A percentile compares a stretch with the other conserved stretches of the same genome.
Conservation (phyloP, 2,113 vertebrate genomes). For the Cyprichromis sp. region DNA sequence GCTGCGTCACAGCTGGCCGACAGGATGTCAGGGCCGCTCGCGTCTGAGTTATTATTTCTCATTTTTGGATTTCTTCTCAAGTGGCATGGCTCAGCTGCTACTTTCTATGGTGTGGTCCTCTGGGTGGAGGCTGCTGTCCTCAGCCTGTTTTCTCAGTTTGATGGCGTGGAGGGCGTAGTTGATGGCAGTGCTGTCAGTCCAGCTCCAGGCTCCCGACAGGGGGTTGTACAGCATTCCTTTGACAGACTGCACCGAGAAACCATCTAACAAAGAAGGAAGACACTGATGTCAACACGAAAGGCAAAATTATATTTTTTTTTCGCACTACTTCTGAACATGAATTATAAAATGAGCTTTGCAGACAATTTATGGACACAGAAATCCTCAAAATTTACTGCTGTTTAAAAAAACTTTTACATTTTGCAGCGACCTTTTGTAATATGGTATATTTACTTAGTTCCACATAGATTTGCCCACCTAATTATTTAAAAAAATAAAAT, state of each 20-base stretch:
- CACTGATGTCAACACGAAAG: neutral
- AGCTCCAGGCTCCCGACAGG: conserved; percentile 79
- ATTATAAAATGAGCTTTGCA: neutral
- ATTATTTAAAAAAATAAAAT: neutral
- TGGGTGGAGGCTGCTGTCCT: neutral
- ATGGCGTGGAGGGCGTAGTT: conserved; percentile 90
- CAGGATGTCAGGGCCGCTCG: neutral
- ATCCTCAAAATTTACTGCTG: neutral
- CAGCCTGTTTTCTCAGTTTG: conserved; percentile 47
- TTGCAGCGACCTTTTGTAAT: neutral
- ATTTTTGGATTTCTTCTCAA: neutral
- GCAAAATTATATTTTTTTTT: neutral
- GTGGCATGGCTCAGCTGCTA: conserved; percentile 6
- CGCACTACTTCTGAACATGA: neutral
- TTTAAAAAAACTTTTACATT: neutral
- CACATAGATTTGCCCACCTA: neutral
- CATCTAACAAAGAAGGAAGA: conserved; percentile 64
- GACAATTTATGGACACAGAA: neutral
- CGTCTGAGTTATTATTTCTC: neutral
- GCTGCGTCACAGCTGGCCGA: neutral
- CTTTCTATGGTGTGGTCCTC: neutral
- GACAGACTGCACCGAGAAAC: conserved; percentile 79
- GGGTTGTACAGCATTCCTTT: conserved; percentile 90
- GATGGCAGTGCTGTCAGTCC: conserved; percentile 76
- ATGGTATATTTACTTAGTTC: neutral